Conservation (phyloP, 2,113 vertebrate species). For the Meles meles region DNA sequence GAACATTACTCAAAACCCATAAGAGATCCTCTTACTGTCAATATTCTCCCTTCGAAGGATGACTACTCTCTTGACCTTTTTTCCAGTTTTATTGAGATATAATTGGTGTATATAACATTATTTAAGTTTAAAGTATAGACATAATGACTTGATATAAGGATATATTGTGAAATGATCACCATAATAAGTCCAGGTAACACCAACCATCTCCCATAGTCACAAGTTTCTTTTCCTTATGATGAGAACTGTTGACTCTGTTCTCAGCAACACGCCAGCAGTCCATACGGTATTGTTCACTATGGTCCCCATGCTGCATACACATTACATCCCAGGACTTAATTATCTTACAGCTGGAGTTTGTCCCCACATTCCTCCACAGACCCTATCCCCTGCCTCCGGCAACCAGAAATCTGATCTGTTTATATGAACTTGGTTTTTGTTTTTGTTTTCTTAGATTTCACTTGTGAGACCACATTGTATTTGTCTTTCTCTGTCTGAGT, state of each 20-base stretch:
- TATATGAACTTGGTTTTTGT: background rate
- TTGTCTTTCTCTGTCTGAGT: background rate
- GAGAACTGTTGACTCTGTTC: background rate
- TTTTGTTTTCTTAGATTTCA: background rate
- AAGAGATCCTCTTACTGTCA: background rate
- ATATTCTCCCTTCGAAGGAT: background rate
- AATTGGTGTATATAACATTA: background rate
- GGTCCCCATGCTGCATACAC: background rate
- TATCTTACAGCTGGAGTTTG: background rate
- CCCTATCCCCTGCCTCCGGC: background rate
- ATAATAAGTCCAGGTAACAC: background rate
- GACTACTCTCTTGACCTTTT: background rate
- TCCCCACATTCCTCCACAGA: background rate
- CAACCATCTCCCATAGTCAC: background rate
- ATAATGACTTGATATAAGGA: background rate
- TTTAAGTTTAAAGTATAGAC: background rate
- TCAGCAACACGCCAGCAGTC: background rate
- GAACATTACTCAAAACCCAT: background rate
- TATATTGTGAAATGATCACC: background rate
- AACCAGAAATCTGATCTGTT: background rate
- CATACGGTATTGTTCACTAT: background rate
- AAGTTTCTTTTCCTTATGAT: background rate
- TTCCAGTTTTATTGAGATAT: background rate
- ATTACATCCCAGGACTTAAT: background rate
- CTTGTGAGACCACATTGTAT: background rate